Percentiles rank a stretch among this genome's conserved stretches.
These are phyloP conservation scores for Spatulosminthurus flaviceps DNA, from an alignment of 2,888 invertebrate species.

Conservation along the genomic window DNA sequence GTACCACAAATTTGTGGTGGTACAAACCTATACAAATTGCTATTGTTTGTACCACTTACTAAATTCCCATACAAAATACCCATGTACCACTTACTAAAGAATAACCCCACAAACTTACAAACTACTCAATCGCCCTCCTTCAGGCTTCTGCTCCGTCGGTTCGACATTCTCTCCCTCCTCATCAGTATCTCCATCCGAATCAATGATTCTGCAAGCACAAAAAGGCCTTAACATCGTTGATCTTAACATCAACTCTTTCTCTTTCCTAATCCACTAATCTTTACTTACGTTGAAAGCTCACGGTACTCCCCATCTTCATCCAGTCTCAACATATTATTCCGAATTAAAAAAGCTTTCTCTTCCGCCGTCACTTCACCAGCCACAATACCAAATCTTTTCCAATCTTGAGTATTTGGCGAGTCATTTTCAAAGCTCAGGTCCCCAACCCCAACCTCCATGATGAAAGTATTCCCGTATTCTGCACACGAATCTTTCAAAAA, in stretches of 20 bases:
- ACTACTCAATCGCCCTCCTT: background rate
- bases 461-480: too few relatives aligned
- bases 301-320: conserved; percentile 51
- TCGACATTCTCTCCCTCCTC: conserved; percentile 37
- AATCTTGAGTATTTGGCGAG: conserved; percentile 21
- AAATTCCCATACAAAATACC: too few relatives aligned
- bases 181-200: conserved; percentile 32
- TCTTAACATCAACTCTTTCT: background rate
- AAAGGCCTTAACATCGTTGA: background rate
- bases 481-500: too few relatives aligned
- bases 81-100: too few relatives aligned
- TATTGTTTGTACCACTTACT: too few relatives aligned
- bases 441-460: background rate
- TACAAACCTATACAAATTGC: too few relatives aligned
- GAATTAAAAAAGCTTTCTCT: conserved; percentile 49
- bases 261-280: background rate
- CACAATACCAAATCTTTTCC: conserved; percentile 40
- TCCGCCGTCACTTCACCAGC: conserved; percentile 48
- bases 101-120: too few relatives aligned
- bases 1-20: too few relatives aligned
- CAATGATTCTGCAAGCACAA: conserved; percentile 25
- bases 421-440: conserved; percentile 14
- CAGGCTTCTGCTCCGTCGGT: conserved; percentile 19
- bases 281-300: conserved; percentile 58
- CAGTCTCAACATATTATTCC: conserved; percentile 48